Conservation (phyloP, 2,797 vertebrate species). For the Brachyalestes nurse region DNA sequence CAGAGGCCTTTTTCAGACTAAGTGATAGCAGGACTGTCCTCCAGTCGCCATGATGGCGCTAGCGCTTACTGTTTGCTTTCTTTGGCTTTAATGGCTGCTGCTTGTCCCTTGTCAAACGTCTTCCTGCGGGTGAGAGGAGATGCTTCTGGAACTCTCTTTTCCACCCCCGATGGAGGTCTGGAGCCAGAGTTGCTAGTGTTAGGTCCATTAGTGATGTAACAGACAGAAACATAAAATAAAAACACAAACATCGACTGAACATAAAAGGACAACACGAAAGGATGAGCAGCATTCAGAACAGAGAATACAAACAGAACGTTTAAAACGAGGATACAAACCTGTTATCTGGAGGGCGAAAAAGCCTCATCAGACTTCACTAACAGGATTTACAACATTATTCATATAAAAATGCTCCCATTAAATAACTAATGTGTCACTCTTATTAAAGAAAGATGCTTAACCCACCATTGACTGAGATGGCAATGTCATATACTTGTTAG, state of each 20-base stretch:
- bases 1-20: constrained; percentile 23
- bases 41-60: constrained; percentile 56
- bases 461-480: neutral
- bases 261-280: constrained; percentile 44
- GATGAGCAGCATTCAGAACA: constrained; percentile 45
- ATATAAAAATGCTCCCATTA: neutral
- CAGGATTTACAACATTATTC: neutral
- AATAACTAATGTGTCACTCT: too few relatives aligned
- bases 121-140: constrained; percentile 93
- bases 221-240: constrained; percentile 58
- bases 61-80: constrained; percentile 94
- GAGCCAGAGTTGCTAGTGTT: constrained; percentile 79
- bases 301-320: constrained; percentile 39
- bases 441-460: neutral
- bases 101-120: constrained; percentile 86
- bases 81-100: constrained; percentile 85
- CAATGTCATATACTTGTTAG: neutral
- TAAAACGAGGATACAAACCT: constrained; percentile 34
- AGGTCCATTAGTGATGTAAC: constrained; percentile 62
- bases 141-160: constrained; percentile 88
- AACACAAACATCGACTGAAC: constrained; percentile 46
- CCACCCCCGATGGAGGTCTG: constrained; percentile 79
- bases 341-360: neutral
- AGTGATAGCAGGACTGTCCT: constrained; percentile 37
- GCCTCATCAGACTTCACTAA: neutral